phyloP scores from a whole-genome alignment of 1,140 invertebrate species.

The Dendroctonus ponderosae region DNA sequence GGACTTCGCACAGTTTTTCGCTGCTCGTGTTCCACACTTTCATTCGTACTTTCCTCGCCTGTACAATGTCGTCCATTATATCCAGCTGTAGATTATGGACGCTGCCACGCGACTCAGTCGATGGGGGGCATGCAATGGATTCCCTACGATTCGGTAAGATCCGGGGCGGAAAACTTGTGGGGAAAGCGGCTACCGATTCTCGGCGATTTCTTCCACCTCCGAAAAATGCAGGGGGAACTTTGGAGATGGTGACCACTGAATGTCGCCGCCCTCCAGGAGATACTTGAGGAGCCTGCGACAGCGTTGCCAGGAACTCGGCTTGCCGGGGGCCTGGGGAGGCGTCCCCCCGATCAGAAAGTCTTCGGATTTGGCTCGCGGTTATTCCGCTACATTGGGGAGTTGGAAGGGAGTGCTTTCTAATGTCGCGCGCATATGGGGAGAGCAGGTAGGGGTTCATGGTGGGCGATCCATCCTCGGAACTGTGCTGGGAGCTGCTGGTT shows the following conservation, averaged over 20 bases:
- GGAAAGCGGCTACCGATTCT: conserved; percentile 76
- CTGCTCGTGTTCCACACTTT: conserved; percentile 79
- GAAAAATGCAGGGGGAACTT: conserved; percentile 70
- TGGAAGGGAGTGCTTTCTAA: conserved; percentile 76
- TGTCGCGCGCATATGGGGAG: conserved; percentile 68
- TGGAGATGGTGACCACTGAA: conserved; percentile 80
- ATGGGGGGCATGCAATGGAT: conserved; percentile 60
- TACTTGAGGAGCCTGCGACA: conserved; percentile 68
- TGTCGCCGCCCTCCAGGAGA: conserved; percentile 73
- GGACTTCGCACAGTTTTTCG: conserved; percentile 77
- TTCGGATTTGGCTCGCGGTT: conserved; percentile 78
- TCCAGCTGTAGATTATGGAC: conserved; percentile 79
- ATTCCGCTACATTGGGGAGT: conserved; percentile 79
- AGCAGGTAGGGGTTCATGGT: conserved; percentile 73
- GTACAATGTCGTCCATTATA: conserved; percentile 84
- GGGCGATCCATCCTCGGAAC: conserved; percentile 70
- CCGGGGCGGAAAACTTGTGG: conserved; percentile 49
- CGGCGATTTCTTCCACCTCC: conserved; percentile 72
- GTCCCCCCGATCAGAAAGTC: conserved; percentile 73
- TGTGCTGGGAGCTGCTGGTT: conserved; percentile 56
- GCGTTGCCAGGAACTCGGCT: conserved; percentile 74
- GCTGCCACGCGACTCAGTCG: conserved; percentile 67
- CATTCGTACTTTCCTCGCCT: conserved; percentile 75
- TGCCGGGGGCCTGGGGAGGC: conserved; percentile 69
- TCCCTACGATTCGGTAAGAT: conserved; percentile 53